phyloP scores from a whole-genome alignment of 2,797 vertebrate genomes.

The Lycodopsis pacificus region DNA sequence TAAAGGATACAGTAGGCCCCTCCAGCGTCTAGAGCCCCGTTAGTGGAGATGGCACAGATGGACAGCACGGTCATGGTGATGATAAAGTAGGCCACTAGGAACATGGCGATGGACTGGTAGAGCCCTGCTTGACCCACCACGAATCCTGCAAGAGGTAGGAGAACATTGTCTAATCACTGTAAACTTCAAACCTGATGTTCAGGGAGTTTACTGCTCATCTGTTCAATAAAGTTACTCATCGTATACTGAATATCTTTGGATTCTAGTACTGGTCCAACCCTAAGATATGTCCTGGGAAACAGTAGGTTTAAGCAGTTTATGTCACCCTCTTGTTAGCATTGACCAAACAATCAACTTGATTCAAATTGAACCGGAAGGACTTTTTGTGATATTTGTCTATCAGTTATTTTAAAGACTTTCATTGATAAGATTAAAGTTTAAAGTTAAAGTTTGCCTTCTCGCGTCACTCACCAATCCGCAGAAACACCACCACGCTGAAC shows the following conservation, averaged over 20 bases:
- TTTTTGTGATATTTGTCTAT: background rate
- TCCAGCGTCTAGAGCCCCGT: constrained; percentile 90
- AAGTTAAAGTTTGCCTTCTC: rapidly evolving
- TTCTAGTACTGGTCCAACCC: background rate
- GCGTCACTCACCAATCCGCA: constrained; percentile 84
- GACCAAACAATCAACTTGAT: background rate
- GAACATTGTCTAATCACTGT: background rate
- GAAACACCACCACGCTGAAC: constrained; percentile 89
- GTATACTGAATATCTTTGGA: background rate
- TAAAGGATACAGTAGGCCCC: constrained; percentile 93
- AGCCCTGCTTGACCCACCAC: constrained; percentile 91
- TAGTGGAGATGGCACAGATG: constrained; percentile 92
- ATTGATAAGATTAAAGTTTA: background rate
- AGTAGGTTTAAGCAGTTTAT: background rate
- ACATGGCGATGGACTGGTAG: constrained; percentile 88
- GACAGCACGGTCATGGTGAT: constrained; percentile 95
- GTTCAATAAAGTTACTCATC: background rate
- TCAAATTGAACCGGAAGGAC: background rate
- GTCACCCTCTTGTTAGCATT: background rate
- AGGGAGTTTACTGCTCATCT: background rate
- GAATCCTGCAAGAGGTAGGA: constrained; percentile 71
- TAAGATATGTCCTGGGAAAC: background rate
- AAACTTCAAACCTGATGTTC: background rate
- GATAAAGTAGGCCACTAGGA: constrained; percentile 90
- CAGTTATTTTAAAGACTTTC: background rate